phyloP scores from a whole-genome alignment of 2,113 vertebrate genomes.

The Coptodon bakossiorum region DNA sequence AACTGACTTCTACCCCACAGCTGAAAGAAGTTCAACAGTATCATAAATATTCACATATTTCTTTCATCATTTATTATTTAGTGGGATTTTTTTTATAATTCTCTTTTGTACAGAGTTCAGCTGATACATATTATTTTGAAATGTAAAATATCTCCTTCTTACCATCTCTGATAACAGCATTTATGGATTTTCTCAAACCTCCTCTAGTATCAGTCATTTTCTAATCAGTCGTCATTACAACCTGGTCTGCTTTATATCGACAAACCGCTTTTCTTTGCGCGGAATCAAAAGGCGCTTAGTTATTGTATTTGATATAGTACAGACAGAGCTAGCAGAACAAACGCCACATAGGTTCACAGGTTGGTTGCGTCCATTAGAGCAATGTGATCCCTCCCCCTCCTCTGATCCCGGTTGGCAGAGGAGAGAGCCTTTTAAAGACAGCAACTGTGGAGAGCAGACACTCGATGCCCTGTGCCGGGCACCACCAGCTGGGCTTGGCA shows the following conservation, averaged over 20 bases:
- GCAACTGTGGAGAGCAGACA: conserved; percentile 67
- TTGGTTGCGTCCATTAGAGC: conserved; percentile 43
- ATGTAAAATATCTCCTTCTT: neutral
- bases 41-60: neutral
- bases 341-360: conserved; percentile 16
- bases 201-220: neutral
- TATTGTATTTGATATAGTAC: neutral
- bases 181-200: neutral
- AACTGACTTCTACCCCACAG: neutral
- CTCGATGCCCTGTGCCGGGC: conserved; percentile 65
- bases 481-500: conserved; percentile 70
- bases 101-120: neutral
- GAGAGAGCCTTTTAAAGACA: conserved; percentile 61
- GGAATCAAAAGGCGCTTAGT: neutral
- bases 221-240: neutral
- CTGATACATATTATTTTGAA: neutral
- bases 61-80: neutral
- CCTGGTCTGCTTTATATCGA: neutral
- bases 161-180: neutral
- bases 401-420: conserved; percentile 58
- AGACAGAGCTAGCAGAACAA: neutral
- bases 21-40: neutral
- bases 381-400: conserved; percentile 45
- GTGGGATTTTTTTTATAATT: neutral
- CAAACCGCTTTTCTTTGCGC: neutral